Base-by-base conservation (phyloP, 2,888 invertebrate genomes). In the Petrolisthes cinctipes region DNA sequence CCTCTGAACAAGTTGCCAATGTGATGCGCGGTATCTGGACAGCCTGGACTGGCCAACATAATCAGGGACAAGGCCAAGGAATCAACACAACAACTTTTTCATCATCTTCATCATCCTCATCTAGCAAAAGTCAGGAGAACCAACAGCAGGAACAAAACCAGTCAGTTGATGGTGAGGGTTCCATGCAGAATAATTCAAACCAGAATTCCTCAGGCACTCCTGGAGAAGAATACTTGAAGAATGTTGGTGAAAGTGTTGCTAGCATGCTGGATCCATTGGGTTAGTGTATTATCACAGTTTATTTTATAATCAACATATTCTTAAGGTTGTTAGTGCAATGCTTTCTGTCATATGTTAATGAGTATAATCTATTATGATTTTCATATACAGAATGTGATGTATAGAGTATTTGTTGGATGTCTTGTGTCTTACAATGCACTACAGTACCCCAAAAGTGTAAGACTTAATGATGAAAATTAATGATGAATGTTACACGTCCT, bases 21-120 rank as follows among this genome's bases (percentile, higher is more conserved):
- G 86, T 89, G 5, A 89, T 89, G 89, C 86, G 83, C 51, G 89
- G 89, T 9, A 87, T 89, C 17, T 89, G 89, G 89, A 85, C 87
- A 61, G 89, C 89, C 68, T 89, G 87, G 87, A 79, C 80, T 82
- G 87, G 87, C 14, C 85, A 88, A 4, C 87, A 85, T 75, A 71
- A 57, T 5, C 82, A 75, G 7, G 61, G 81, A n/a, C 53, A 57
- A 11, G 53, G 75, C 23, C 66, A 51, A 20, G 73, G 68, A 57
- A 4, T 5, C 7, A 0, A 23, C 87, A 5, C 76, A 51, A 4
- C 82, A 76, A 20, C n/a, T 78, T 57, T 76, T 68, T 56, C 76
- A 11, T 83, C 81, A 7, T 84, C 76, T 37, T 51, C 76, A 23
- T 75, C 73, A n/a, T 75, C 82, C 14, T 78, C 86, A 37, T 23